phyloP scores from a whole-genome alignment of 2,113 vertebrate species.

The Mus musculus region GRCm39 chr8:11015001-11015500 shows the following conservation, averaged over 20 bases:
- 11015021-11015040: neutral
- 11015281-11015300: neutral
- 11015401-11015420: slow-evolving; percentile 60
- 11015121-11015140: accelerated
- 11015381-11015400: slow-evolving; percentile 59
- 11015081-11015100: neutral
- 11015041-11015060: neutral
- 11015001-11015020: neutral
- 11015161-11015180: neutral
- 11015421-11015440: slow-evolving; percentile 68
- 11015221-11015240: too few relatives aligned
- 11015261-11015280: neutral
- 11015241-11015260: too few relatives aligned
- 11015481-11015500: slow-evolving; percentile 83
- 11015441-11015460: slow-evolving; percentile 61
- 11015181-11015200: neutral
- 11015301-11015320: neutral
- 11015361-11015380: slow-evolving; percentile 28
- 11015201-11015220: neutral
- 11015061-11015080: neutral
- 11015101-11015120: accelerated
- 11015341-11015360: slow-evolving; percentile 12
- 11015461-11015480: slow-evolving; percentile 69
- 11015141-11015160: neutral
- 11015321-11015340: neutral